Base-by-base conservation (phyloP, 2,113 vertebrate genomes). In the Lepisosteus osseus region DNA sequence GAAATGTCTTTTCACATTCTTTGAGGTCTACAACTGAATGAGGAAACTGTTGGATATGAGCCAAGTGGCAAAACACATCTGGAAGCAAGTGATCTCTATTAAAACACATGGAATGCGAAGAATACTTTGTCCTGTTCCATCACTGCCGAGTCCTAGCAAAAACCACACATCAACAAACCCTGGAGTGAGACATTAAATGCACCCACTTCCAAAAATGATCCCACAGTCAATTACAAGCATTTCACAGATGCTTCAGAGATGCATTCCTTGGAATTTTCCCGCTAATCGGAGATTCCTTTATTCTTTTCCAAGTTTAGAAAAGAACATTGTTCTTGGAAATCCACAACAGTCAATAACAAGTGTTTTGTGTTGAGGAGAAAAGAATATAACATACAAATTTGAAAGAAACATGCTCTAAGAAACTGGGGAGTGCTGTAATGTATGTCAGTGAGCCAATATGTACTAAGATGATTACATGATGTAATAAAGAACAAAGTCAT, bases 81-180 rank as follows among this genome's bases (percentile, higher is more conserved):
- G 88, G 85, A 90, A 85, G 68, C 13, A 65, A 73, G 79, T 81
- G 77, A 83, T 73, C 76, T 83, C 66, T 81, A 80, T 76, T 84
- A 80, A 80, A 74, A 82, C 51, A 76, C 72, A 69, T 11, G 71
- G 67, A 70, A 72, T 78, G 72, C 72, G 77, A 81, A 74, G 69
- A 79, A 67, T 57, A 61, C 72, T 42, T 69, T 68, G 72, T 71
- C 51, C 56, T 66, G 54, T 67, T 77, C 71, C 43, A 66, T 61
- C 41, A 68, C 15, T 17, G 44, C 29, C 29, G 29, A 29, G 29
- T 29, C 29, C 29, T 29, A 29, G 29, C 29, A 29, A 29, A 9
- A 51, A 6, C 47, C 47, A 51, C 47, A 51, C 47, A 51, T 5
- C 47, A 6, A 51, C 47, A 51, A 6, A 2, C 47, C 47, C 47